phyloP scores from a whole-genome alignment of 2,888 invertebrate species.

The Trissonchulus latispiculum region DNA sequence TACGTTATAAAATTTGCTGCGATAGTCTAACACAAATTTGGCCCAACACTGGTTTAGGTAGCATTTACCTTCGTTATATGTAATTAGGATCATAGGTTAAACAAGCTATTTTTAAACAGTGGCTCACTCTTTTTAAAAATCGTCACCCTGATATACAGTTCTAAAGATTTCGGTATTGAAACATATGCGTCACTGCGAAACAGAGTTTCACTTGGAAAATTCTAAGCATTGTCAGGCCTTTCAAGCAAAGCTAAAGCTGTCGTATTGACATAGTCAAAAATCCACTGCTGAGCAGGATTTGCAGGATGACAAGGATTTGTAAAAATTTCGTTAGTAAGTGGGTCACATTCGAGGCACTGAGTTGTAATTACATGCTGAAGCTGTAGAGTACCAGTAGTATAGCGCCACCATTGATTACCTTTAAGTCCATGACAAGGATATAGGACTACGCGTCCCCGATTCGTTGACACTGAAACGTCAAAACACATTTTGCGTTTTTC shows the following conservation, averaged over 20 bases:
- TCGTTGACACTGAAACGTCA: conserved; percentile 61
- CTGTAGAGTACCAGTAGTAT: conserved; percentile 57
- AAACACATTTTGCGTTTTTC: conserved; percentile 64
- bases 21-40: no score
- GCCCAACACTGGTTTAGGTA: no score
- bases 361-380: conserved; percentile 64
- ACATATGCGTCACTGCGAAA: no score
- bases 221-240: no score
- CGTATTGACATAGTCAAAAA: conserved; percentile 52
- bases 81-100: no score
- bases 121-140: no score
- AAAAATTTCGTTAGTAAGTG: conserved; percentile 56
- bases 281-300: conserved; percentile 64
- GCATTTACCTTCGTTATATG: no score
- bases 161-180: no score
- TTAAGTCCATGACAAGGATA: conserved; percentile 79
- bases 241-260: conserved; percentile 38
- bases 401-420: conserved; percentile 85
- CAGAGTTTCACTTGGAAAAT: no score
- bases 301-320: conserved; percentile 56
- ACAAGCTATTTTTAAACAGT: no score
- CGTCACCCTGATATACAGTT: no score
- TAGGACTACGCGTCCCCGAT: conserved; percentile 63
- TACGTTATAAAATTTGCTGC: no score
- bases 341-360: conserved; percentile 68